Evolutionary conservation across 1,140 invertebrate genomes (phyloP).

Genomic region (Drosophila micromelanica): DNA sequence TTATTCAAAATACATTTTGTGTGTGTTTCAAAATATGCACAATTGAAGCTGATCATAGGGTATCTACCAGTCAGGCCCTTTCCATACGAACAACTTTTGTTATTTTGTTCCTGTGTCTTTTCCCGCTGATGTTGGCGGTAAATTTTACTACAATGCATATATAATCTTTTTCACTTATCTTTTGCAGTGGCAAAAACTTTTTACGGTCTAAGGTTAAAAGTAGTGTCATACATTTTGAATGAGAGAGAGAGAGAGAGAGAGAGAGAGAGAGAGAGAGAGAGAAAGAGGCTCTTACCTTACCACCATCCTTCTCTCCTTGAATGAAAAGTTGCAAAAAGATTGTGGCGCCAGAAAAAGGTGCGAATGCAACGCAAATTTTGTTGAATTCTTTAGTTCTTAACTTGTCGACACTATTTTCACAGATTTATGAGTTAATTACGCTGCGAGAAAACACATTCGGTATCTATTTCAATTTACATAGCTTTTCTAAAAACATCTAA

Average conservation of each 20-base stretch:
- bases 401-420: constrained; percentile 68
- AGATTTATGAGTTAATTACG: constrained; percentile 78
- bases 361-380: constrained; percentile 58
- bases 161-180: constrained; percentile 82
- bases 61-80: not conserved
- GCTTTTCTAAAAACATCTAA: not conserved
- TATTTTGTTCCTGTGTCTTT: constrained; percentile 13
- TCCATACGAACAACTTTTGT: not conserved
- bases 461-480: not conserved
- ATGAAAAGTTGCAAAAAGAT: constrained; percentile 59
- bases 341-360: constrained; percentile 21
- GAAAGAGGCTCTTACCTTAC: not conserved
- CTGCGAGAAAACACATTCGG: not conserved
- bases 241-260: constrained; percentile 16
- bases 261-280: too few relatives aligned
- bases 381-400: constrained; percentile 67
- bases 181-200: constrained; percentile 60
- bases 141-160: constrained; percentile 80
- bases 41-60: not conserved
- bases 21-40: too few relatives aligned
- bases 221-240: constrained; percentile 66
- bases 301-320: constrained; percentile 21
- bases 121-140: constrained; percentile 70
- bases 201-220: constrained; percentile 74
- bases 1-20: too few relatives aligned